Conservation (phyloP, 1,140 invertebrate species). For the Caerostris extrusa region DNA sequence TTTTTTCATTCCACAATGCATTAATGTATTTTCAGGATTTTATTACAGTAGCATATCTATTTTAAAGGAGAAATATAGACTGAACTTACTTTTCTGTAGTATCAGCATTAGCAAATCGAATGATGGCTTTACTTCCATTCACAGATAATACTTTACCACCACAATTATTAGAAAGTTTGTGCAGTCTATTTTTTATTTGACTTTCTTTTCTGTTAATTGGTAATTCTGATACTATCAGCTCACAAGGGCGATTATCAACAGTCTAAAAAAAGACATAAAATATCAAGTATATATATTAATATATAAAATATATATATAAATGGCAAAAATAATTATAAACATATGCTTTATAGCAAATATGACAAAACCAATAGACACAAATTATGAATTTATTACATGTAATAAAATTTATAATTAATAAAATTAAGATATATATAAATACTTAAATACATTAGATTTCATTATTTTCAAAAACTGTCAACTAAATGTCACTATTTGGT, state of each 20-base stretch:
- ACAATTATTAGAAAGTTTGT: conserved; percentile 89
- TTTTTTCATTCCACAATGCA: too few relatives aligned
- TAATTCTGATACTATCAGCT: conserved; percentile 84
- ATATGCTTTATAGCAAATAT: too few relatives aligned
- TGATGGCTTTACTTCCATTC: conserved; percentile 85
- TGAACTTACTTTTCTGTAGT: conserved; percentile 87
- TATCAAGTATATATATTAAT: background rate
- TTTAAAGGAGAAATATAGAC: background rate
- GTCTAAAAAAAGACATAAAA: conserved; percentile 42
- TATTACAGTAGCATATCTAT: background rate
- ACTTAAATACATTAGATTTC: too few relatives aligned
- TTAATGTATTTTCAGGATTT: too few relatives aligned
- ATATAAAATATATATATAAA: too few relatives aligned
- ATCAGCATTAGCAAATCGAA: conserved; percentile 88
- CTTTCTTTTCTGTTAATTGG: conserved; percentile 82
- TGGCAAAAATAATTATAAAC: too few relatives aligned
- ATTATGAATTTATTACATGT: too few relatives aligned
- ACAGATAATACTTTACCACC: conserved; percentile 89
- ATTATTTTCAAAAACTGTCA: too few relatives aligned
- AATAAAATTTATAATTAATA: too few relatives aligned
- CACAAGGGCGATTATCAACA: conserved; percentile 79
- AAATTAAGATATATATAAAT: too few relatives aligned
- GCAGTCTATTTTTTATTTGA: conserved; percentile 85
- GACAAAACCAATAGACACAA: too few relatives aligned
- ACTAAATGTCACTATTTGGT: too few relatives aligned